Conservation (phyloP, 2,797 vertebrate species). For the Danio tinwini region DNA sequence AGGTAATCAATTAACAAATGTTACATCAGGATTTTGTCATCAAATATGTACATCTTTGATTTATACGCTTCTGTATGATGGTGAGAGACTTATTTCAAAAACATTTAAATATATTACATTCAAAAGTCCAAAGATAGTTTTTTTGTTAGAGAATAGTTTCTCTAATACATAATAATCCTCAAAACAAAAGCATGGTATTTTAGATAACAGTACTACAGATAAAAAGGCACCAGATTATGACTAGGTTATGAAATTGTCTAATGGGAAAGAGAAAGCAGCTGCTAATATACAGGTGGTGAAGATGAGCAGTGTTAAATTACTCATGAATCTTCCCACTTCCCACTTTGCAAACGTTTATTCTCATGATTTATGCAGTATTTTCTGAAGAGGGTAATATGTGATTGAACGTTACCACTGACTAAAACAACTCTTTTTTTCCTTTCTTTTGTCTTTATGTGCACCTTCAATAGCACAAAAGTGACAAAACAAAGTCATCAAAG, state of each 20-base stretch:
- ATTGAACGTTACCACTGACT: background rate
- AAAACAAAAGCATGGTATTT: background rate
- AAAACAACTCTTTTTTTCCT: background rate
- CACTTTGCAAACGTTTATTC: background rate
- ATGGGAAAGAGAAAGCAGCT: background rate
- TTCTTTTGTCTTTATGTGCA: background rate
- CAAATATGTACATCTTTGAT: no score
- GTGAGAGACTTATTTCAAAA: no score
- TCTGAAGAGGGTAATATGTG: background rate
- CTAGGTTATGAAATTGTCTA: background rate
- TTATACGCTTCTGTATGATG: no score
- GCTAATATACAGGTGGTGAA: background rate
- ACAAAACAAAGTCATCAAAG: no score
- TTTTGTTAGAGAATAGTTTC: background rate
- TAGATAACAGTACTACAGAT: background rate
- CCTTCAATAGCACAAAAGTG: background rate
- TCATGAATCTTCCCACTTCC: background rate
- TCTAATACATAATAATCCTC: background rate
- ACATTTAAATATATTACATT: no score
- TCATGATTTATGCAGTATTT: conserved; percentile 14
- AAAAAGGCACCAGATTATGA: background rate
- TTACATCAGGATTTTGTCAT: no score
- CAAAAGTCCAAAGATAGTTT: background rate
- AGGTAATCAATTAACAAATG: no score
- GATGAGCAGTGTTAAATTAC: conserved; percentile 16